These are phyloP conservation scores for Melangyna quadrimaculata DNA, from an alignment of 2,888 invertebrate genomes.

Conservation along the genomic window DNA sequence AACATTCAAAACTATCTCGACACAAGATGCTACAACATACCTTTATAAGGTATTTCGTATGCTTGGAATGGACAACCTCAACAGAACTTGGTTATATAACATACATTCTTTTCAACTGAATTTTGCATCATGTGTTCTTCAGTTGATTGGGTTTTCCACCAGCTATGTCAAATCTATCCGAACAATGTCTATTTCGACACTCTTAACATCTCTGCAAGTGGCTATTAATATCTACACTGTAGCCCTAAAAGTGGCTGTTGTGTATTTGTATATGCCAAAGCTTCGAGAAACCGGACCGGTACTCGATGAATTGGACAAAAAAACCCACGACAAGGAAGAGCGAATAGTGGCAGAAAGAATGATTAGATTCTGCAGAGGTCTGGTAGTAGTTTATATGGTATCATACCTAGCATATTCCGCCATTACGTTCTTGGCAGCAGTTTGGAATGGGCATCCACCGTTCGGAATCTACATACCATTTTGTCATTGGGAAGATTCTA, in stretches of 20 bases:
- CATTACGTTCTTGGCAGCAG: conserved; percentile 5
- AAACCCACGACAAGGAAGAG: conserved; percentile 25
- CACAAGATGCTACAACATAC: conserved; percentile 22
- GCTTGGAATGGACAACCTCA: conserved; percentile 54
- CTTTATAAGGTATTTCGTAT: conserved; percentile 29
- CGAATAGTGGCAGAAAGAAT: conserved; percentile 19
- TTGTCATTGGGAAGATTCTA: conserved; percentile 51
- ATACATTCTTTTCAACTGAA: conserved; percentile 26
- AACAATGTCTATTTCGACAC: conserved; percentile 17
- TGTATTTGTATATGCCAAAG: conserved; percentile 15
- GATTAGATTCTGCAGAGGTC: conserved; percentile 19
- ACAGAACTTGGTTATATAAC: conserved; percentile 36
- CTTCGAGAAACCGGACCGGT: conserved; percentile 24
- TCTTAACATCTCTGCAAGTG: conserved; percentile 51
- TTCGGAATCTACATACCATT: conserved; percentile 49
- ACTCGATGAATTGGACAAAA: conserved; percentile 27
- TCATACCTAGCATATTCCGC: conserved; percentile 26
- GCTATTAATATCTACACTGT: conserved; percentile 32
- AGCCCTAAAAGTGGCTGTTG: conserved; percentile 7
- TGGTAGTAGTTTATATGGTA: conserved; percentile 22
- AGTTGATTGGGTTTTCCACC: conserved; percentile 24
- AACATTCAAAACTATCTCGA: neutral
- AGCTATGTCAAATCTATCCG: conserved; percentile 36
- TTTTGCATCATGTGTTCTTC: conserved; percentile 25
- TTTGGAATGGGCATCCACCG: conserved; percentile 44